Evolutionary conservation across 2,888 invertebrate genomes (phyloP), one percentile per base, ranked within the genome.

Genomic region (Ecliptopera silaceata): DNA sequence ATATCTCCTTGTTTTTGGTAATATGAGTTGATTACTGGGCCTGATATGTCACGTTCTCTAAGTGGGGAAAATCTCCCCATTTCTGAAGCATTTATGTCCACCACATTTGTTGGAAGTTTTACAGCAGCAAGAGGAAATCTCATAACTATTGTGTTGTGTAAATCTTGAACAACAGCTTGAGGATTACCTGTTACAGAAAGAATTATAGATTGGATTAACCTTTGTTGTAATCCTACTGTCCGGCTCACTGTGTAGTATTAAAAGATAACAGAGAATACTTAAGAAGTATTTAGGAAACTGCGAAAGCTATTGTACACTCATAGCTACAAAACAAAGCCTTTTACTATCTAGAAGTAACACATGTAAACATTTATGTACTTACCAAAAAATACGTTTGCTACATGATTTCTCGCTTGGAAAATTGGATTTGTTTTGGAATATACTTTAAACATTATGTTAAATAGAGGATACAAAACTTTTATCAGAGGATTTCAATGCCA

Each of bases 41-140:
- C 93, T 0, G 93, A 90, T 18, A 95, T 92, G 70, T 95, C 95
- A 56, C 95, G 87, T 41, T 92, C 86, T 45, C 95, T 88, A 58
- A 92, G 87, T 2, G 94, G 94, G 0, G 94, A 94, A 72, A 95
- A 95, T 63, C 92, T 89, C 13, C 93, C 92, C 66, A 93, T 92
- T 81, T 94, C 94, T 11, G 93, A 88, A 44, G 93, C 88, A 75
- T 94, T 93, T 63, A 95, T 93, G 69, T 94, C 93, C 11, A 92
- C 86, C 3, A 93, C 88, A 75, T 94, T 95, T 22, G 86, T 88
- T 0, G 95, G 95, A 44, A 95, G 74, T 50, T 93, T 92, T 31
- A 95, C 92, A 2, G 89, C 59, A n/a, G 69, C 91, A 54, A 88
- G 88, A 1, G 93, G 93, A 72, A 93, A 93, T 67, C 86, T 91